Evolutionary conservation across 2,113 vertebrate species (phyloP), one percentile per base, ranked within the genome.

Genomic region (Oryzias celebensis): DNA sequence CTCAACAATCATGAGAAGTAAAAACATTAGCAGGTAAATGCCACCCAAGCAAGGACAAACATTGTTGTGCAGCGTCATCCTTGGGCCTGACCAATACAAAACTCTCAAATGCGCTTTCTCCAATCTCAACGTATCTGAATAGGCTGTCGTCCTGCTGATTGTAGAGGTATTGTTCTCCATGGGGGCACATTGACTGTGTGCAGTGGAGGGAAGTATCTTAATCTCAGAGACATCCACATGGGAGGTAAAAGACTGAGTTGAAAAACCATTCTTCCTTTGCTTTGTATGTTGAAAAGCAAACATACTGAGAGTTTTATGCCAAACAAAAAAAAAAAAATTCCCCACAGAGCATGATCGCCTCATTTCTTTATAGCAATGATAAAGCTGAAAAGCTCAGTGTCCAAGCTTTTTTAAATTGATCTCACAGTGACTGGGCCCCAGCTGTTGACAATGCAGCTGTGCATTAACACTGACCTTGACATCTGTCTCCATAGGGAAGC

Each of bases 131-230:
- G 44, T 61, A 80, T 24, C 80, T 86, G 73, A 81, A 79, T 69
- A 51, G 77, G 80, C 81, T 63, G 68, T 71, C 52, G 67, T 82
- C 58, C 77, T 71, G 67, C 63, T 71, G 86, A 90, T 91, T 86
- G 83, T 83, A 59, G 66, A 58, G 47, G 41, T 59, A 62, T 83
- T 82, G 62, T 82, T 78, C 77, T 66, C 69, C 80, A 90, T 91
- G 79, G 53, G 86, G 90, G 90, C 66, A 65, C 82, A 91, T 89
- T 92, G 86, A 90, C 3, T 61, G 44, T 63, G 75, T 89, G 87
- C 86, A 88, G 70, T 85, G 83, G 66, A 90, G 81, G 82, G 82
- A 84, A 77, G 52, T 83, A 89, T 88, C 77, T 80, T 42, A 77
- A 85, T 88, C 84, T 86, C 62, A 49, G 56, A 81, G 57, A 65